Conservation (phyloP, 2,888 invertebrate genomes). For the Dinocampus coccinellae region DNA sequence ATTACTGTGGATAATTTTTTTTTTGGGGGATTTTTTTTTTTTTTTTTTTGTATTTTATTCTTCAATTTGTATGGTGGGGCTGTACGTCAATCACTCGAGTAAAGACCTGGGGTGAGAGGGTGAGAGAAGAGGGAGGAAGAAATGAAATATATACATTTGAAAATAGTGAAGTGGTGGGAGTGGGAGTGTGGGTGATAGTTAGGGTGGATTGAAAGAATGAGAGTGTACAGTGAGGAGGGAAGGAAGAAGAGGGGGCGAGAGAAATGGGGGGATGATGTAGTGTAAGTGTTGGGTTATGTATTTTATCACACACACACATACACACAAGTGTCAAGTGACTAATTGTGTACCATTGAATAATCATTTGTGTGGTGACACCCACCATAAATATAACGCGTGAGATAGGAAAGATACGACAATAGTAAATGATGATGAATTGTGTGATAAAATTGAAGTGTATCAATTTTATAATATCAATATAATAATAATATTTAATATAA, state of each 20-base stretch:
- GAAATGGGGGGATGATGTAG: neutral
- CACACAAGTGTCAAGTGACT: constrained; percentile 33
- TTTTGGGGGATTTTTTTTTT: neutral
- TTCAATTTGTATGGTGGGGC: constrained; percentile 3
- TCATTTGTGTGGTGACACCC: constrained; percentile 33
- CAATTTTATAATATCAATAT: too few species aligned
- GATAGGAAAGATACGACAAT: neutral
- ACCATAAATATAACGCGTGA: constrained; percentile 33
- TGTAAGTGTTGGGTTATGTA: constrained; percentile 9
- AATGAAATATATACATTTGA: neutral
- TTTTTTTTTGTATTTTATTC: neutral
- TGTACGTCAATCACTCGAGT: neutral
- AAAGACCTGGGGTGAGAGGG: too few species aligned
- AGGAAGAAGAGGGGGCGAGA: neutral
- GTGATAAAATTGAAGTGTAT: too few species aligned
- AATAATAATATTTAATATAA: too few species aligned
- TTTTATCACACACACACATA: too few species aligned
- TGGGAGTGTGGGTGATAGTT: neutral
- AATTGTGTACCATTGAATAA: constrained; percentile 39
- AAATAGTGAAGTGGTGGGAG: neutral
- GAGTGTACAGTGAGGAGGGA: neutral
- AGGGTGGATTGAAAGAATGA: too few species aligned
- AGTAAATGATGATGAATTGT: too few species aligned
- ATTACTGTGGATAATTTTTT: neutral
- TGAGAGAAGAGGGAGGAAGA: neutral